These are phyloP conservation scores for Plemyria rubiginata DNA, from an alignment of 2,888 invertebrate genomes.

Conservation along the genomic window DNA sequence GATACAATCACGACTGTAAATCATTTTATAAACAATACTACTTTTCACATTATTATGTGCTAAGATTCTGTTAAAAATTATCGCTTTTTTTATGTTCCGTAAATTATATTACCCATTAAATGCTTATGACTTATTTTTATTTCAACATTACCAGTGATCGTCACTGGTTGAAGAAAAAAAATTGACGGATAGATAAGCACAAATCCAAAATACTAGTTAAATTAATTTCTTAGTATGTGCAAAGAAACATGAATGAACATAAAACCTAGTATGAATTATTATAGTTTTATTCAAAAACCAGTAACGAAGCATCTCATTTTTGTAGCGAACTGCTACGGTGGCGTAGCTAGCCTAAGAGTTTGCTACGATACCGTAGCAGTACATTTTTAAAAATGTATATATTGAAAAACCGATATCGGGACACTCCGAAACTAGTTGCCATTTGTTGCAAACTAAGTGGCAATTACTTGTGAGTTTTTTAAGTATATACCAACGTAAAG, in stretches of 20 bases:
- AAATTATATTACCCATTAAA: no score
- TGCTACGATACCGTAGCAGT: slow-evolving; percentile 1
- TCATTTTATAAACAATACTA: neutral
- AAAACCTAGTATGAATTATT: no score
- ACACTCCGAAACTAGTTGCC: slow-evolving; percentile 16
- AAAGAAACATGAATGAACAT: no score
- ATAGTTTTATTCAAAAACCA: neutral
- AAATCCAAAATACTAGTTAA: no score
- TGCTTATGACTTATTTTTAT: no score
- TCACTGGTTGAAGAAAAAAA: no score
- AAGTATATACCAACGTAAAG: slow-evolving; percentile 3
- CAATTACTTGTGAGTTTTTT: slow-evolving; percentile 20
- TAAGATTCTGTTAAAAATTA: no score
- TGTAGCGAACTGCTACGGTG: slow-evolving; percentile 1
- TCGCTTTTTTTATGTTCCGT: no score
- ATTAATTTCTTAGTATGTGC: no score
- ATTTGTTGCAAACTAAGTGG: slow-evolving; percentile 21
- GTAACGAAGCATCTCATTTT: neutral
- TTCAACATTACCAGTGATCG: no score
- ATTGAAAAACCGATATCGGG: slow-evolving; percentile 2
- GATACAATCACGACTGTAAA: neutral
- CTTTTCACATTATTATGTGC: no score
- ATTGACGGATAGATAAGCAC: no score
- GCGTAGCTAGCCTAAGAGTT: slow-evolving; percentile 13
- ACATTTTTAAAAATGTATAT: slow-evolving; percentile 3